Evolutionary conservation across 1,140 invertebrate species (phyloP).

Genomic region (silkworm (Bombyx mori)): DNA sequence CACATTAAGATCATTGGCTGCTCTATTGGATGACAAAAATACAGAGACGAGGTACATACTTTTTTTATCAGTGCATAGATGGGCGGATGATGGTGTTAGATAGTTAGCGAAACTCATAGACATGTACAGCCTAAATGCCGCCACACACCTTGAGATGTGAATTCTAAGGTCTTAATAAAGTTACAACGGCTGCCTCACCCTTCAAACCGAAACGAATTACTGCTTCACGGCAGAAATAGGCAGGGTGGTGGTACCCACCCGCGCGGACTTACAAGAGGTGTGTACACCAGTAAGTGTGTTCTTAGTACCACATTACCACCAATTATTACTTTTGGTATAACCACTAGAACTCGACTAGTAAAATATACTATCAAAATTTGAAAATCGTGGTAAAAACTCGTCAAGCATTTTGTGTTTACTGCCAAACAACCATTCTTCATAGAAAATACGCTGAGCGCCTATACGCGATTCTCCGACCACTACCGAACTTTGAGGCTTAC

Average conservation of each 20-base stretch:
- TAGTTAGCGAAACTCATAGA: too few species aligned
- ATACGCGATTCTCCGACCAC: constrained; percentile 49
- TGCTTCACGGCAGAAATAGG: too few species aligned
- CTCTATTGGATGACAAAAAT: constrained; percentile 41
- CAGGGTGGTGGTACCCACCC: too few species aligned
- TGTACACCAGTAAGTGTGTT: neutral
- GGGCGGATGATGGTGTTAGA: too few species aligned
- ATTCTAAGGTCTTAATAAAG: too few species aligned
- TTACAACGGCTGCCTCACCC: too few species aligned
- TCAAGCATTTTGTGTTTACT: neutral
- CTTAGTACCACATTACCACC: too few species aligned
- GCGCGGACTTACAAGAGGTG: too few species aligned
- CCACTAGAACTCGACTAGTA: neutral
- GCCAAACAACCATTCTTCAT: neutral
- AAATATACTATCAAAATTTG: neutral
- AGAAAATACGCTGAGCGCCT: constrained; percentile 62
- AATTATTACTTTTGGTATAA: neutral
- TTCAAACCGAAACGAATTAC: too few species aligned
- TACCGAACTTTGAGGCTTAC: constrained; percentile 54
- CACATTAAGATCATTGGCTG: constrained; percentile 34
- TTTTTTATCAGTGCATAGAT: neutral
- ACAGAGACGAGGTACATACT: constrained; percentile 36
- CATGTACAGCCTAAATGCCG: too few species aligned
- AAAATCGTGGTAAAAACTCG: neutral
- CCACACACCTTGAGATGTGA: too few species aligned